Conservation (phyloP, 2,888 invertebrate genomes). For the Yponomeuta sedellus region DNA sequence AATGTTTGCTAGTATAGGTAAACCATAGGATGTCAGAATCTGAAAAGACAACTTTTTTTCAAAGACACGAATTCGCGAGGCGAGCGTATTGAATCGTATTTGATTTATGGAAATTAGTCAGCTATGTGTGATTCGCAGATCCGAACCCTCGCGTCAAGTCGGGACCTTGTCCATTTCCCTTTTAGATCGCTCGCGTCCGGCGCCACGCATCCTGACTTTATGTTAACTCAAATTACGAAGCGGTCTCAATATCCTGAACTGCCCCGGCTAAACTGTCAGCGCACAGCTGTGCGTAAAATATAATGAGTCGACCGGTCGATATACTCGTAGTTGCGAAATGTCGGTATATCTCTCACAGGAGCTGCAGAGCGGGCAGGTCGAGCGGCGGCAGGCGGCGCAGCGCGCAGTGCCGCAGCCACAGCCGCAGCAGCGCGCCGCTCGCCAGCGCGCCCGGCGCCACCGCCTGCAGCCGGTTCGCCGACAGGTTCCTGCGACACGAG, state of each 20-base stretch:
- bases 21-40: too few relatives aligned
- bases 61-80: neutral
- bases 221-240: neutral
- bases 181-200: too few relatives aligned
- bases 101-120: neutral
- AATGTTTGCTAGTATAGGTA: too few relatives aligned
- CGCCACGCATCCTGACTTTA: neutral
- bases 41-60: too few relatives aligned
- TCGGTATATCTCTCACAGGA: constrained; percentile 40
- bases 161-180: too few relatives aligned
- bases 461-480: constrained; percentile 83
- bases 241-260: neutral
- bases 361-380: constrained; percentile 44
- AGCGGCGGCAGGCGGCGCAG: constrained; percentile 11
- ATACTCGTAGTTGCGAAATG: too few relatives aligned
- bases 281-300: neutral
- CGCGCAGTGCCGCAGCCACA: constrained; percentile 27
- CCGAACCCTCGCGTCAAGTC: too few relatives aligned
- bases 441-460: constrained; percentile 81
- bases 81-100: neutral
- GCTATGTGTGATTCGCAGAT: neutral
- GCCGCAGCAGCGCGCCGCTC: constrained; percentile 42
- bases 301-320: too few relatives aligned
- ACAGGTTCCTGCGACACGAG: constrained; percentile 79
- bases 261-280: constrained; percentile 1